Conservation (phyloP, 2,888 invertebrate genomes). For the Liodrosophila aerea region DNA sequence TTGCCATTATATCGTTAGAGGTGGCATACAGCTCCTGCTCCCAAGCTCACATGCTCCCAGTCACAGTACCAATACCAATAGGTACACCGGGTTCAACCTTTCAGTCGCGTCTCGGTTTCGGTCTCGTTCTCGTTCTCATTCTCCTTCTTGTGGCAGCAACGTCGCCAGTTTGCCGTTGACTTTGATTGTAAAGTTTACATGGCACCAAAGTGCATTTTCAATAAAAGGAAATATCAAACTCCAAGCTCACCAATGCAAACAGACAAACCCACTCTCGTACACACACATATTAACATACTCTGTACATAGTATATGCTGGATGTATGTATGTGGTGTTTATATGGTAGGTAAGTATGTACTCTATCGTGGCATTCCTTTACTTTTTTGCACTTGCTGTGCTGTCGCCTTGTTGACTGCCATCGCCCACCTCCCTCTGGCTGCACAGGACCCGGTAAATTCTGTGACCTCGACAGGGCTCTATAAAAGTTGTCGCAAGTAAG, state of each 20-base stretch:
- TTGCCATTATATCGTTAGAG: conserved; percentile 77
- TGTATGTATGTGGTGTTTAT: conserved; percentile 46
- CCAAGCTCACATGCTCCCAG: neutral
- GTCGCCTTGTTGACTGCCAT: conserved; percentile 18
- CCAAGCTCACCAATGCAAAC: conserved; percentile 26
- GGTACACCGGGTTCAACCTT: conserved; percentile 35
- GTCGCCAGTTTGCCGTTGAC: conserved; percentile 60
- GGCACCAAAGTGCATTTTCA: conserved; percentile 79
- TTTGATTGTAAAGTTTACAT: conserved; percentile 79
- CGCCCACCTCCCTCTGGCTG: neutral
- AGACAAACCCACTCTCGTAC: conserved; percentile 20
- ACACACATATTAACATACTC: conserved; percentile 13
- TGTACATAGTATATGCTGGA: conserved; percentile 3
- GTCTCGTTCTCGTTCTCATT: conserved; percentile 14
- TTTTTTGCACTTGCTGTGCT: conserved; percentile 62
- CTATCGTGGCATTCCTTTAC: conserved; percentile 61
- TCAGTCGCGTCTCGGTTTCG: conserved; percentile 12
- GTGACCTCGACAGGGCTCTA: conserved; percentile 65
- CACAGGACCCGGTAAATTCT: conserved; percentile 52
- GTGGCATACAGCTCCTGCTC: conserved; percentile 17
- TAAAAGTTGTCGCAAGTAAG: conserved; percentile 61
- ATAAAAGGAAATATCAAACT: conserved; percentile 77
- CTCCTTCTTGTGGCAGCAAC: conserved; percentile 48
- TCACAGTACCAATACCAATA: conserved; percentile 13
- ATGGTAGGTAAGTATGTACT: conserved; percentile 17